Base-by-base conservation (phyloP, 2,888 invertebrate species). In the Lobophora halterata region DNA sequence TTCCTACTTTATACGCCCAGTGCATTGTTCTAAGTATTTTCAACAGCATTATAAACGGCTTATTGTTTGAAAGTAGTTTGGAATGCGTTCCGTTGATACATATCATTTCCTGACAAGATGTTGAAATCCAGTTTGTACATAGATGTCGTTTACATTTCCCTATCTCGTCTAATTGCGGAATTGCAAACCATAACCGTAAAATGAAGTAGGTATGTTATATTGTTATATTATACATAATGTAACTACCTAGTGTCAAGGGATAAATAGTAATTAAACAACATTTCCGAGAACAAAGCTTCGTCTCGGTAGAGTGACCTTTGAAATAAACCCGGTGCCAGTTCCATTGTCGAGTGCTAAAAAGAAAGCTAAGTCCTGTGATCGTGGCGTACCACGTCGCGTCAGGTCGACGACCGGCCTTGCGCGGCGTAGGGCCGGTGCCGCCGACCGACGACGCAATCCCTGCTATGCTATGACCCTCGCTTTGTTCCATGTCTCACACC, bases 321-420 rank as follows among this genome's bases (percentile, higher is more conserved):
- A 46, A 37, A 27, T 38, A 43, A 51, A 42, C 25, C 29, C 27
- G 38, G 38, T 46, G 40, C 43, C 33, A 40, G 41, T 46, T 40
- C 34, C 40, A 43, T 56, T 54, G 45, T 62, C 28, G 43, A 31
- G 35, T 50, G 51, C 46, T 58, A 55, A 49, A 60, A 69, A 65
- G 63, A 65, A 73, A 70, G 59, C 58, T 65, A 55, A 69, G 64
- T 61, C 38, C 49, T 34, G 59, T 58, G 59, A 57, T 61, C 62
- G 59, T 71, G 71, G 69, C 69, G 49, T 69, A 67, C 62, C 52
- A 58, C 64, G 74, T 60, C n/a, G 65, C 65, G 74, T 60, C 74
- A 72, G 85, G 81, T 86, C 83, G 78, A 58, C 78, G 86, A 80
- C 86, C 86, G 86, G 78, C 86, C 86, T 87, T 87, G 85, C 83